These are phyloP conservation scores for Ophiodon elongatus DNA, from an alignment of 2,113 vertebrate genomes.

Conservation along the genomic window DNA sequence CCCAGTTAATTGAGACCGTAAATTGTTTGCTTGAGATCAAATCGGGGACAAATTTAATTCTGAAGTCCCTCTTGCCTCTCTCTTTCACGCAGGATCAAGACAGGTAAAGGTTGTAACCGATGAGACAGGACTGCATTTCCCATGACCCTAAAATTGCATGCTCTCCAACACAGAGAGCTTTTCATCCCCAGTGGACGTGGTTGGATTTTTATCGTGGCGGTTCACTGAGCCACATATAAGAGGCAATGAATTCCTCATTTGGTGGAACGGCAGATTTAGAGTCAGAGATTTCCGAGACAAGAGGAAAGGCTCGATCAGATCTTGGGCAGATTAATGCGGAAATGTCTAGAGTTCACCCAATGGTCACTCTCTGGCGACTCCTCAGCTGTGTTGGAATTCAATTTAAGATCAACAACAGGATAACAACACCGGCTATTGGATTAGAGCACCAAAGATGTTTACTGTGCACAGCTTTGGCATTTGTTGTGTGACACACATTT, in stretches of 20 bases:
- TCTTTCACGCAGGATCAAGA: slow-evolving; percentile 18
- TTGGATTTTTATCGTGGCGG: slow-evolving; percentile 55
- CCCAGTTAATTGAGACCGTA: slow-evolving; percentile 58
- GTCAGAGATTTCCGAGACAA: slow-evolving; percentile 46
- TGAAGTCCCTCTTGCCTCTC: slow-evolving; percentile 9
- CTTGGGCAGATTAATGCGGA: slow-evolving; percentile 67
- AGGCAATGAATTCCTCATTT: slow-evolving; percentile 49
- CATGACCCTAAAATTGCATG: slow-evolving; percentile 39
- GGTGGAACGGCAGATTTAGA: slow-evolving; percentile 61
- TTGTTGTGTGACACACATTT: slow-evolving; percentile 47
- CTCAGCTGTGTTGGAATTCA: slow-evolving; percentile 69
- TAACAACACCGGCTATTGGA: slow-evolving; percentile 60
- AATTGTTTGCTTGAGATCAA: slow-evolving; percentile 63
- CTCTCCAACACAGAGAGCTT: slow-evolving; percentile 47
- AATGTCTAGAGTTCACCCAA: slow-evolving; percentile 69
- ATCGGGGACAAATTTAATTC: slow-evolving; percentile 62
- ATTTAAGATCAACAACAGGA: slow-evolving; percentile 69
- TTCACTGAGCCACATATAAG: slow-evolving; percentile 42
- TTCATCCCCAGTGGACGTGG: slow-evolving; percentile 39
- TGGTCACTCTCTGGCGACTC: slow-evolving; percentile 65
- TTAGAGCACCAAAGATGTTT: slow-evolving; percentile 54
- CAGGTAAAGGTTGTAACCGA: slow-evolving; percentile 16
- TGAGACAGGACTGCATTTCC: slow-evolving; percentile 39
- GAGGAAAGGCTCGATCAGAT: slow-evolving; percentile 60
- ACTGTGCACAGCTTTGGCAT: slow-evolving; percentile 33